phyloP scores from a whole-genome alignment of 2,113 vertebrate species.

The Gymnarchus niloticus region DNA sequence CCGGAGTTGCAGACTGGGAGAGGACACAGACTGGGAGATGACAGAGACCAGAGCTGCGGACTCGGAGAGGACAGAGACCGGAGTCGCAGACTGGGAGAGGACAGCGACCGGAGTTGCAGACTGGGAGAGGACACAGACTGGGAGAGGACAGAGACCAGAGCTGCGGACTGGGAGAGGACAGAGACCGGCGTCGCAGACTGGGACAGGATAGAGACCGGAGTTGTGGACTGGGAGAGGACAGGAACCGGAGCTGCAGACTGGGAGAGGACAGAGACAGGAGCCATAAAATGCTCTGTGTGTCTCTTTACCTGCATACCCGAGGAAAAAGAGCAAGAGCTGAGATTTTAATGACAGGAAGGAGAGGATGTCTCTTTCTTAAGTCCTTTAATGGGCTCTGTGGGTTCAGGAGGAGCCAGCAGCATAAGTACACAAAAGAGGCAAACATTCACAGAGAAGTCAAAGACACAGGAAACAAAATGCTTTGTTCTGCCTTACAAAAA shows the following conservation, averaged over 20 bases:
- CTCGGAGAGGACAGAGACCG: background rate
- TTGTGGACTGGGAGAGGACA: background rate
- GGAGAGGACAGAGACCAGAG: background rate
- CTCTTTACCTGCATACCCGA: constrained; percentile 44
- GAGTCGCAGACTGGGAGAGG: background rate
- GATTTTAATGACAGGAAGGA: constrained; percentile 50
- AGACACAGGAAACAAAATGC: background rate
- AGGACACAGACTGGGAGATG: background rate
- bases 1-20: background rate
- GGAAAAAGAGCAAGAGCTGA: constrained; percentile 40
- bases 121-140: background rate
- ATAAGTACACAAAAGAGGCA: background rate
- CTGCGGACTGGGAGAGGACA: background rate
- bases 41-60: background rate
- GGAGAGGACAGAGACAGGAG: background rate
- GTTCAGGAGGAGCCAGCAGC: constrained; percentile 42
- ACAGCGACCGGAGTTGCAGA: background rate
- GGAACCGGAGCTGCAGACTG: background rate
- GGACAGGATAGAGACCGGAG: background rate
- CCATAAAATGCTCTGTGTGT: constrained; percentile 32
- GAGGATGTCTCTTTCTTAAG: constrained; percentile 46
- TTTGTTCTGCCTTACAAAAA: background rate
- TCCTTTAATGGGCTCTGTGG: constrained; percentile 42
- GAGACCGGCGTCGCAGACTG: background rate
- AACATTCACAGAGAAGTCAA: background rate